Conservation (phyloP, 2,797 vertebrate genomes). For the Neoniphon sammara region DNA sequence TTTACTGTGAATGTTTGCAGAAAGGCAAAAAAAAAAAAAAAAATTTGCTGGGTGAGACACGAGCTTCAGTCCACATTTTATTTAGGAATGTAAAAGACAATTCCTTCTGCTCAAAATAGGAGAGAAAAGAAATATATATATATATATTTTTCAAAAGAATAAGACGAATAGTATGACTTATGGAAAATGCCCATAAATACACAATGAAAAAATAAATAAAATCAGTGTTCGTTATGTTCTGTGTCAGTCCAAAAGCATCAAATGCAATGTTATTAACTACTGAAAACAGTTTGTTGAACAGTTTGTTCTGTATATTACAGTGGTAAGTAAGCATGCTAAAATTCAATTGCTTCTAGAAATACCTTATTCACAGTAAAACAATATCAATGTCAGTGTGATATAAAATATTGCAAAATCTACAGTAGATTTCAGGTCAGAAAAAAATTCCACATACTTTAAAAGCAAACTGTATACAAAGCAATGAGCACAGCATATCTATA, state of each 20-base stretch:
- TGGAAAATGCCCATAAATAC: conserved; percentile 80
- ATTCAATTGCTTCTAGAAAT: conserved; percentile 79
- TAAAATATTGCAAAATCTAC: conserved; percentile 84
- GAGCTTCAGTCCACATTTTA: conserved; percentile 78
- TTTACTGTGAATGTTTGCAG: conserved; percentile 45
- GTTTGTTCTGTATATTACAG: conserved; percentile 74
- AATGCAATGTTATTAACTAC: conserved; percentile 66
- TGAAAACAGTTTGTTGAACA: too few species aligned
- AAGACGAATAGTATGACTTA: conserved; percentile 70
- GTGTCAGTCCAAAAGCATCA: conserved; percentile 63
- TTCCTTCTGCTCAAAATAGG: conserved; percentile 78
- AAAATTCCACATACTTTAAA: conserved; percentile 71
- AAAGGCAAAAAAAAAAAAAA: conserved; percentile 10
- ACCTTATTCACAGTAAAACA: conserved; percentile 85
- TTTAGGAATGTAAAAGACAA: conserved; percentile 85
- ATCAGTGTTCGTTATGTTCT: conserved; percentile 59
- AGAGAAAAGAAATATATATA: conserved; percentile 72
- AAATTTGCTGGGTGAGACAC: conserved; percentile 36
- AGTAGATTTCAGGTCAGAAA: conserved; percentile 77
- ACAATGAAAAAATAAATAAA: conserved; percentile 84
- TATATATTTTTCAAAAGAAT: conserved; percentile 76
- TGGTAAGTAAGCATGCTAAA: conserved; percentile 79
- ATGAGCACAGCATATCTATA: conserved; percentile 68
- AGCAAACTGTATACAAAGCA: conserved; percentile 73
- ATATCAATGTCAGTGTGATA: conserved; percentile 80